These are phyloP conservation scores for Columba livia DNA, from an alignment of 2,113 vertebrate genomes.

Conservation along the genomic window DNA sequence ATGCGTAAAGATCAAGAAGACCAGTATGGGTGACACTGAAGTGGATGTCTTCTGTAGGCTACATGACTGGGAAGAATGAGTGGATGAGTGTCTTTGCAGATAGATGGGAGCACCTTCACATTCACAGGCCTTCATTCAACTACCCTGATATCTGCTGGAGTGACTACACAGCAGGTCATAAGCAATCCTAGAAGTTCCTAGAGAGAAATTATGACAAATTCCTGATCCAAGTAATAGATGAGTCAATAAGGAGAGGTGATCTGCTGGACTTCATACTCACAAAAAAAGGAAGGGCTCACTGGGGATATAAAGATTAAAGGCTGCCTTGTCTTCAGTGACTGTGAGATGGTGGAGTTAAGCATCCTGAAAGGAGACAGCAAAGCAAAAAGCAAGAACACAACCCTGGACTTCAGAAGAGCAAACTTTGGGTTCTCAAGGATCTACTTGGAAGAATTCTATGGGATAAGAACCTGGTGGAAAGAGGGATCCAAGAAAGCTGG, in stretches of 20 bases:
- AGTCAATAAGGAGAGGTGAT: background rate
- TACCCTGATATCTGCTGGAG: no score
- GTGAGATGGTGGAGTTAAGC: background rate
- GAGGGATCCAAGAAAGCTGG: background rate
- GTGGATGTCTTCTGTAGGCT: no score
- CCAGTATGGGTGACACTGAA: no score
- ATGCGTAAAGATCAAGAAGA: background rate
- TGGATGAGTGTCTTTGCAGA: no score
- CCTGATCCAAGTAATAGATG: background rate
- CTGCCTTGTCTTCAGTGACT: background rate
- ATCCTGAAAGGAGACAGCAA: background rate
- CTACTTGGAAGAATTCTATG: background rate
- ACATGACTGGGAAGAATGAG: no score
- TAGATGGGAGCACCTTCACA: no score
- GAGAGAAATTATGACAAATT: background rate
- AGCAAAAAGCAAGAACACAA: background rate
- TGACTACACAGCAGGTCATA: background rate
- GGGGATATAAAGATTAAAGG: background rate
- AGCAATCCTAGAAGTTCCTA: background rate
- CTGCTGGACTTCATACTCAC: background rate
- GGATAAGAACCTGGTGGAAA: background rate
- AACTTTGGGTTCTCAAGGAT: background rate
- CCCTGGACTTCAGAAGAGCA: no score
- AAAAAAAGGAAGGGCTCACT: background rate
- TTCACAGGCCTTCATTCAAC: no score